These are phyloP conservation scores for Venustaconcha ellipsiformis DNA, from an alignment of 1,140 invertebrate genomes.

Conservation along the genomic window DNA sequence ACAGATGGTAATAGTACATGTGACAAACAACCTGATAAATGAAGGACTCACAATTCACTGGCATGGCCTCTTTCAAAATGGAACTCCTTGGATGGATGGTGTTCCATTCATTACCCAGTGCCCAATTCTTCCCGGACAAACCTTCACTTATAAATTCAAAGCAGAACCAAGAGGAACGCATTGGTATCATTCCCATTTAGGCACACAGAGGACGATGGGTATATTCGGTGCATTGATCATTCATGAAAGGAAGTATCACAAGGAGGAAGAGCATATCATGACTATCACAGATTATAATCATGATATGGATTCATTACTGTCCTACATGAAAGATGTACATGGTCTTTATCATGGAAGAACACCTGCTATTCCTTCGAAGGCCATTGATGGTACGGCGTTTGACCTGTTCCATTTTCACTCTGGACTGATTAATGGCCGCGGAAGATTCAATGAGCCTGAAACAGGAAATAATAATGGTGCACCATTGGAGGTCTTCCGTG, in stretches of 20 bases:
- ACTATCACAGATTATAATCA: constrained; percentile 58
- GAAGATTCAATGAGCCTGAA: constrained; percentile 37
- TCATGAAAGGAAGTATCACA: constrained; percentile 14
- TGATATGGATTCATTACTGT: constrained; percentile 44
- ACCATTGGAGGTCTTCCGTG: constrained; percentile 49
- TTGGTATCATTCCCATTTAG: constrained; percentile 66
- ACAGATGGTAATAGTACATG: constrained; percentile 87
- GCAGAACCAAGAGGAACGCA: constrained; percentile 55
- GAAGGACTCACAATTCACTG: constrained; percentile 88
- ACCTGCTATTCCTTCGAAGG: constrained; percentile 15
- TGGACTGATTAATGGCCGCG: constrained; percentile 61
- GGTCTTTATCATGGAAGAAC: constrained; percentile 36
- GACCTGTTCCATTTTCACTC: constrained; percentile 49
- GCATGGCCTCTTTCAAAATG: constrained; percentile 85
- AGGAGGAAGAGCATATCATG: constrained; percentile 41
- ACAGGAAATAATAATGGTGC: constrained; percentile 43
- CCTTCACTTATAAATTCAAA: constrained; percentile 83
- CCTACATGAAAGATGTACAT: constrained; percentile 45
- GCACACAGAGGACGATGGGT: constrained; percentile 53
- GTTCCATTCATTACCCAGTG: constrained; percentile 92
- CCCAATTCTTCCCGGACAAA: constrained; percentile 85
- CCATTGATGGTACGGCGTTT: constrained; percentile 37
- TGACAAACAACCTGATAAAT: constrained; percentile 84
- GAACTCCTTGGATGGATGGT: constrained; percentile 90
- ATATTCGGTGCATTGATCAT: constrained; percentile 59